These are phyloP conservation scores for Chymomyza fuscimana DNA, from an alignment of 2,888 invertebrate genomes.

Conservation along the genomic window DNA sequence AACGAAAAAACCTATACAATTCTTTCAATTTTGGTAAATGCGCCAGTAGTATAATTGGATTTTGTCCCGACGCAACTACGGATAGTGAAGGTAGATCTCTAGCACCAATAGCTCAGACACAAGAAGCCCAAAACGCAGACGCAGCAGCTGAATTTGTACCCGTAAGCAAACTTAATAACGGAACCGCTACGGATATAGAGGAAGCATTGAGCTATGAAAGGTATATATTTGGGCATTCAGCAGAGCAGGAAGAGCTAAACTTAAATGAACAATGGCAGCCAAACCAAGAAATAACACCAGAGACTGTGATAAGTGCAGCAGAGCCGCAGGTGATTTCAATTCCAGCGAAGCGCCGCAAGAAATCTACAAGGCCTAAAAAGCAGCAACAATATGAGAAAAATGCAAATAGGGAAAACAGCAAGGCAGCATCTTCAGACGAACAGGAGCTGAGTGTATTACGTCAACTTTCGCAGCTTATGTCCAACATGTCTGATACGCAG, in stretches of 20 bases:
- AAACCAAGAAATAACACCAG: background rate
- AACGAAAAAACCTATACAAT: background rate
- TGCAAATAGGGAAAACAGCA: no score
- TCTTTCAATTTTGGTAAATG: conserved; percentile 53
- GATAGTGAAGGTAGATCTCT: background rate
- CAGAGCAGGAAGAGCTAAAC: background rate
- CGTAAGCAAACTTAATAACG: conserved; percentile 1
- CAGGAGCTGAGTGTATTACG: background rate
- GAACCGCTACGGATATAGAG: background rate
- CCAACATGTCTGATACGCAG: background rate
- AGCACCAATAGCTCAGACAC: background rate
- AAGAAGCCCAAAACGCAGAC: background rate
- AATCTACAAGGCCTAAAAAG: background rate
- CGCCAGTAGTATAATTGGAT: conserved; percentile 32
- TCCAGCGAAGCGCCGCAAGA: background rate
- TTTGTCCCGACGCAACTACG: background rate
- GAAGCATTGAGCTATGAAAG: background rate
- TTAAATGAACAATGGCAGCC: background rate
- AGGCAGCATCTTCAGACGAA: background rate
- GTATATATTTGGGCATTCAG: background rate
- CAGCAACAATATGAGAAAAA: background rate
- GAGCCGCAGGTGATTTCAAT: background rate
- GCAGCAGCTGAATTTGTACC: background rate
- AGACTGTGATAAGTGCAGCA: background rate
- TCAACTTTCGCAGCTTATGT: background rate